phyloP scores from a whole-genome alignment of 2,797 vertebrate species.

The Eupleurogrammus muticus region DNA sequence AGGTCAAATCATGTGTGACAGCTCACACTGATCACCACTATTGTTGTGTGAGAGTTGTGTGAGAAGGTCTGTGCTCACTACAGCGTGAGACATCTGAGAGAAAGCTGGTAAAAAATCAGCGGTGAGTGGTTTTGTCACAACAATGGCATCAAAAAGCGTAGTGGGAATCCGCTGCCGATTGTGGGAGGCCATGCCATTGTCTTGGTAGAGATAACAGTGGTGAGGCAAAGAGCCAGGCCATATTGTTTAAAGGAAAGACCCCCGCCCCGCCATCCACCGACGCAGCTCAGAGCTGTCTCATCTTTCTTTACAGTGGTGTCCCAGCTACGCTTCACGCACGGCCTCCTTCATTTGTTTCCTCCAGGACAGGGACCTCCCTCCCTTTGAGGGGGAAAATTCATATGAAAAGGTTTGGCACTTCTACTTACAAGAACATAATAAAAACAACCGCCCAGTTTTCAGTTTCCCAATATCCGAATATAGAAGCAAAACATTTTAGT shows the following conservation, averaged over 20 bases:
- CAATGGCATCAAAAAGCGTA: conserved; percentile 75
- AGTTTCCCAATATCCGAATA: too few species aligned
- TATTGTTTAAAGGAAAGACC: conserved; percentile 74
- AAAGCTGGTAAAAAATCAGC: conserved; percentile 62
- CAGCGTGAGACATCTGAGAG: conserved; percentile 48
- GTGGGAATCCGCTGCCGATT: conserved; percentile 64
- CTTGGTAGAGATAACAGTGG: conserved; percentile 70
- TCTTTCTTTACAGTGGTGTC: conserved; percentile 56
- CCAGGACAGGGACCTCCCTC: conserved; percentile 19
- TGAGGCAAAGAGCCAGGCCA: conserved; percentile 39
- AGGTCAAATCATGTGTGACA: conserved; percentile 43
- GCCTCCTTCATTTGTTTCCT: conserved; percentile 48
- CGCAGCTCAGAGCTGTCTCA: conserved; percentile 32
- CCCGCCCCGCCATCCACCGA: conserved; percentile 58
- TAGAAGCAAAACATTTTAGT: too few species aligned
- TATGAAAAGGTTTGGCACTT: neutral
- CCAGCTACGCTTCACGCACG: conserved; percentile 67
- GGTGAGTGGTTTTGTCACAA: conserved; percentile 71
- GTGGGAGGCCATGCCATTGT: conserved; percentile 68
- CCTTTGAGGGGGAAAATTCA: neutral
- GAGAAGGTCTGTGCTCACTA: conserved; percentile 52
- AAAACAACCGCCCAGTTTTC: neutral
- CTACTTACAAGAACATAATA: neutral
- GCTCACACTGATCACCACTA: conserved; percentile 37
- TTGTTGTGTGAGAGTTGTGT: conserved; percentile 39